Conservation (phyloP, 2,888 invertebrate genomes). For the Dolomedes plantarius region DNA sequence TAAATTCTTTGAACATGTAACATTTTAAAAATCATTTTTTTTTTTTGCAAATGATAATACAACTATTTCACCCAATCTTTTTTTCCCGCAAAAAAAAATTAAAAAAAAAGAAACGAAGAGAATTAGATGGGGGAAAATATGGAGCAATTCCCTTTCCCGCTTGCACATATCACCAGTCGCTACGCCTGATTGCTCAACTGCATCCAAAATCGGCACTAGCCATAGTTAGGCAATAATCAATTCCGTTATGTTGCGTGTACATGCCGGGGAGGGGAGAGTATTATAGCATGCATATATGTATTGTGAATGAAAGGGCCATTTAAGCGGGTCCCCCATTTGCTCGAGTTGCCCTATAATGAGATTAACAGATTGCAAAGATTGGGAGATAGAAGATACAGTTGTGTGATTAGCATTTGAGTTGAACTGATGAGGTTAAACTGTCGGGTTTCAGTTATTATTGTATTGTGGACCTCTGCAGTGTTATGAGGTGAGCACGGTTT, state of each 20-base stretch:
- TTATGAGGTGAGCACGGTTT: conserved; percentile 58
- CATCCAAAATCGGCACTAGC: conserved; percentile 32
- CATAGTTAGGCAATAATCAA: conserved; percentile 63
- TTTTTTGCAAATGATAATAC: no score
- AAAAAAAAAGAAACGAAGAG: no score
- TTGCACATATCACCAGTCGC: neutral
- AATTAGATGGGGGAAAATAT: no score
- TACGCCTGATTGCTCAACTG: conserved; percentile 38
- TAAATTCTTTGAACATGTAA: no score
- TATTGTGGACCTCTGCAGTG: conserved; percentile 43
- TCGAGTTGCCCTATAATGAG: conserved; percentile 66
- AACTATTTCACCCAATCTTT: no score
- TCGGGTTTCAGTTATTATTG: conserved; percentile 71
- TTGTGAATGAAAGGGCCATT: conserved; percentile 60
- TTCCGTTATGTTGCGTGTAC: conserved; percentile 47
- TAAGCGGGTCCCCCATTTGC: conserved; percentile 52
- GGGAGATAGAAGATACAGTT: conserved; percentile 34
- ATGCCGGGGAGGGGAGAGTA: conserved; percentile 14
- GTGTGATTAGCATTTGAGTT: conserved; percentile 70
- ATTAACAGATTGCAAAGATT: conserved; percentile 70
- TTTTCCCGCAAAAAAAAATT: no score
- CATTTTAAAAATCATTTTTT: no score
- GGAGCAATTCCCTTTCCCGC: no score
- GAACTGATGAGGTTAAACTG: conserved; percentile 70
- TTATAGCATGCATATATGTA: conserved; percentile 58